Conservation (phyloP, 2,113 vertebrate species). For the Python bivittatus region DNA sequence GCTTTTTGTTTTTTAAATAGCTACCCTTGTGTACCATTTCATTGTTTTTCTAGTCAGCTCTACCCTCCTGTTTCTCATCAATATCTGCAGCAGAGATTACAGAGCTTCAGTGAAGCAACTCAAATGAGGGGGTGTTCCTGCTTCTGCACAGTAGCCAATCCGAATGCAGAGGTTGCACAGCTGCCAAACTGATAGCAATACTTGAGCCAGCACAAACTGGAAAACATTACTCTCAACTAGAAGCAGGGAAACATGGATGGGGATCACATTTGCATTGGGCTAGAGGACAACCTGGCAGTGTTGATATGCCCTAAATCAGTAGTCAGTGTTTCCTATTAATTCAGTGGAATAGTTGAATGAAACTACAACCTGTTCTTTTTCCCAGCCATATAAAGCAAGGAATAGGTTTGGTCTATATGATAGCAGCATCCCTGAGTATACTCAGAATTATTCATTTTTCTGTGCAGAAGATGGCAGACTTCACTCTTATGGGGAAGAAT, state of each 20-base stretch:
- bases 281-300: not conserved
- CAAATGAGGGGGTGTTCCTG: not conserved
- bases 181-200: not conserved
- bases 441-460: not conserved
- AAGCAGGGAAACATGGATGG: not conserved
- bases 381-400: not conserved
- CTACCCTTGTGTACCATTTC: not conserved
- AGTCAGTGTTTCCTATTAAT: not conserved
- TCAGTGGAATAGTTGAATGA: not conserved
- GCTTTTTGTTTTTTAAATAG: not conserved
- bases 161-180: not conserved
- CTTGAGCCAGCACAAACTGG: not conserved
- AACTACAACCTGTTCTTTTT: not conserved
- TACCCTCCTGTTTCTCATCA: not conserved
- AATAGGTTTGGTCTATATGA: not conserved
- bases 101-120: not conserved
- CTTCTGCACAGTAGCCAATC: not conserved
- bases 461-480: not conserved
- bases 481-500: not conserved
- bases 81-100: not conserved
- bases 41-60: not conserved
- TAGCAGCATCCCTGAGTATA: not conserved
- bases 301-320: not conserved
- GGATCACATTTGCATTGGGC: not conserved
- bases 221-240: not conserved